A percentile compares a stretch with the other conserved stretches of the same genome.
These are phyloP conservation scores for Megaceryle maxima DNA, from an alignment of 2,113 vertebrate genomes.

Conservation along the genomic window DNA sequence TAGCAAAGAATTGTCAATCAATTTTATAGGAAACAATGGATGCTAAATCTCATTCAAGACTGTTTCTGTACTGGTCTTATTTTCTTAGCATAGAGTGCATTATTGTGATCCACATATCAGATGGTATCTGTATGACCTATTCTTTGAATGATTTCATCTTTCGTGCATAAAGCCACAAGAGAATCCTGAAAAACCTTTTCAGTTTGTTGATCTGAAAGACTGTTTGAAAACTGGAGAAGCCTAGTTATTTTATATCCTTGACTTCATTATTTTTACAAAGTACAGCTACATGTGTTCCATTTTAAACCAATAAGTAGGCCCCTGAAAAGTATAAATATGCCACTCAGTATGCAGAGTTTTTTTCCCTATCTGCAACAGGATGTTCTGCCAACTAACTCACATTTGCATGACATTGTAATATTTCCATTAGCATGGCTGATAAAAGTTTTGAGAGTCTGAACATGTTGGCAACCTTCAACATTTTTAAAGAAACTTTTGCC, in stretches of 20 bases:
- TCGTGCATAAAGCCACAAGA: background rate
- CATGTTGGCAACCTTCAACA: background rate
- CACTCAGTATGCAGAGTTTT: background rate
- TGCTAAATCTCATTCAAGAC: slow-evolving; percentile 38
- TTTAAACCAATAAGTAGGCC: slow-evolving; percentile 20
- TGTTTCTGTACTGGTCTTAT: slow-evolving; percentile 13
- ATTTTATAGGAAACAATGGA: slow-evolving; percentile 45
- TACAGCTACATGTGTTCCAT: slow-evolving; percentile 33
- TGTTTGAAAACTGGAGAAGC: background rate
- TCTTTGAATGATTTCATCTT: slow-evolving; percentile 30
- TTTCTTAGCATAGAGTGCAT: background rate
- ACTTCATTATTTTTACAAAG: slow-evolving; percentile 20
- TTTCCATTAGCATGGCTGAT: slow-evolving; percentile 13
- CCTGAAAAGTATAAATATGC: slow-evolving; percentile 39
- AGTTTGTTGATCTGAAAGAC: background rate
- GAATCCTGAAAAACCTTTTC: slow-evolving; percentile 42
- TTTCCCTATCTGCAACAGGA: slow-evolving; percentile 9
- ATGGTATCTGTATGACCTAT: background rate
- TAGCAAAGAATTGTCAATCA: slow-evolving; percentile 52
- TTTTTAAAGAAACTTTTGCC: background rate
- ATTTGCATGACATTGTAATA: slow-evolving; percentile 53
- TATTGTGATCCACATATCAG: slow-evolving; percentile 30
- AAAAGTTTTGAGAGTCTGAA: background rate
- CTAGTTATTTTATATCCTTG: background rate
- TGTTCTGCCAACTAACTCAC: slow-evolving; percentile 50